Base-by-base conservation (phyloP, 2,113 vertebrate genomes). In the Bagarius yarrelli region DNA sequence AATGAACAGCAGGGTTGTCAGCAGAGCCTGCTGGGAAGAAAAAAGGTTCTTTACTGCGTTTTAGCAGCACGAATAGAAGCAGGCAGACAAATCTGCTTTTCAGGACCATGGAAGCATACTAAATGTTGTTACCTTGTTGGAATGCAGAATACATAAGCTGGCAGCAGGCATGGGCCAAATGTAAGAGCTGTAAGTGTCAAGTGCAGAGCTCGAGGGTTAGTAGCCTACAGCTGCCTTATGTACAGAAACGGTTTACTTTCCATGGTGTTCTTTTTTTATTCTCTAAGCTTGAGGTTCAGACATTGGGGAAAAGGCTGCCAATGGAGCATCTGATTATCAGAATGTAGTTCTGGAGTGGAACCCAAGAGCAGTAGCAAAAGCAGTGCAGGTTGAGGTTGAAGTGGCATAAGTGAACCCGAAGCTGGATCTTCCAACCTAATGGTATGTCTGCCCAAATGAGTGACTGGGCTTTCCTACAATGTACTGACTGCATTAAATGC, bases 1-100 rank as follows among this genome's bases (percentile, higher is more conserved):
- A 73, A 55, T 4, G 70, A 55, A 12, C 50, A 55, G 70, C 70
- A 73, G 30, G 70, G 55, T 55, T 73, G 70, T 27, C 70, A 73
- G 19, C 27, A 73, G 19, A 55, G 27, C 52, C 70, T 73, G 70
- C 27, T 73, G 50, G 70, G 50, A 73, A 55, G 50, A 34, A 34
- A 47, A 55, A 55, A 30, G 50, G 25, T 52, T 8, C 16, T 71
- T 73, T 5, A 73, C 27, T 55, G 50, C 30, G 52, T 72, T 71
- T 71, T 23, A 72, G 27, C 70, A 55, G 52, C 27, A 55, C 18
- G 19, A 73, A 73, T 18, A 30, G 69, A 71, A 71, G 47, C 25
- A 52, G 69, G 25, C 47, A 71, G 16, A 71, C 4, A 16, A 71
- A 71, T 52, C 47, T 52, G 69, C 69, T 71, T 52, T 52, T 71